Conservation (phyloP, 2,888 invertebrate genomes). For the Horisme vitalbata region DNA sequence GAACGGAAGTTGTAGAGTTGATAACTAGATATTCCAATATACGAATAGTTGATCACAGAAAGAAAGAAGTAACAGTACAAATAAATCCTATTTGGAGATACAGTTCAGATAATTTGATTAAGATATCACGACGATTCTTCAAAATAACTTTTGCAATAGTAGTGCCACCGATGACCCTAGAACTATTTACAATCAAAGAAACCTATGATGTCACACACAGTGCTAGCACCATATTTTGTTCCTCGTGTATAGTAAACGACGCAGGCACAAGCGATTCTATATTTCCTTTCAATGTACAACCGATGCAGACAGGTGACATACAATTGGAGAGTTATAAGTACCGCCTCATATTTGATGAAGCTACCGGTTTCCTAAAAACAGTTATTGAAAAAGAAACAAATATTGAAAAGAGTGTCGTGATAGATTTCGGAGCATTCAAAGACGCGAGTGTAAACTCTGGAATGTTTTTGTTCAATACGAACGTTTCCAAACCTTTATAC, state of each 20-base stretch:
- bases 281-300: constrained; percentile 79
- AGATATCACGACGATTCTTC: constrained; percentile 72
- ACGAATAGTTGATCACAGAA: constrained; percentile 86
- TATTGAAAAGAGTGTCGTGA: constrained; percentile 49
- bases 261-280: constrained; percentile 29
- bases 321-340: constrained; percentile 92
- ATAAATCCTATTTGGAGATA: constrained; percentile 70
- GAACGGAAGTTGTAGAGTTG: constrained; percentile 90
- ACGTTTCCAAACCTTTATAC: constrained; percentile 89
- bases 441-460: constrained; percentile 95
- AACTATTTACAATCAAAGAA: constrained; percentile 83
- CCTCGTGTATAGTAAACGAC: constrained; percentile 53
- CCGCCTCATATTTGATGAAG: constrained; percentile 90
- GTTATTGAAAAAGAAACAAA: constrained; percentile 84
- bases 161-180: constrained; percentile 89
- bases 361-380: constrained; percentile 90
- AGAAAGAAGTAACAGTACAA: constrained; percentile 75
- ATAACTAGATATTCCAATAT: constrained; percentile 87
- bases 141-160: constrained; percentile 88
- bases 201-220: constrained; percentile 57
- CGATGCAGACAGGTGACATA: constrained; percentile 89
- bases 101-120: constrained; percentile 51
- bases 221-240: constrained; percentile 63
- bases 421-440: constrained; percentile 93
- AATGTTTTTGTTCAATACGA: constrained; percentile 97